Evolutionary conservation across 2,888 invertebrate genomes (phyloP).

Genomic region (Ptychoptera contaminata): DNA sequence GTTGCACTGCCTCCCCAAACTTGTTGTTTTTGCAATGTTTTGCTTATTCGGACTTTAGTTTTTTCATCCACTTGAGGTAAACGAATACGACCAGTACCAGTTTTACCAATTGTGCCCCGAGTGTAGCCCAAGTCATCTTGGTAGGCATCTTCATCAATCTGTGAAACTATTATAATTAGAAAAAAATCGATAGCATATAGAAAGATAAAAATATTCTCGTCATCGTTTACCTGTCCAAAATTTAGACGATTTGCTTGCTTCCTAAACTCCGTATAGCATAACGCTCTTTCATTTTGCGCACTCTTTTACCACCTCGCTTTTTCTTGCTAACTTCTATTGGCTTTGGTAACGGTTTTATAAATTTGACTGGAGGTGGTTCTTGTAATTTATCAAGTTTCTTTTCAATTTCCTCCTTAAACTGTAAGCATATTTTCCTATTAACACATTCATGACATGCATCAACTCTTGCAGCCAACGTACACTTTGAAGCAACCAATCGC

Average conservation of each 20-base stretch:
- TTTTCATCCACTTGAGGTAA: constrained; percentile 95
- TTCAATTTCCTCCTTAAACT: constrained; percentile 79
- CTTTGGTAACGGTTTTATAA: constrained; percentile 87
- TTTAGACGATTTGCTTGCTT: constrained; percentile 97
- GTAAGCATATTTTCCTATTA: constrained; percentile 69
- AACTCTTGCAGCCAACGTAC: constrained; percentile 86
- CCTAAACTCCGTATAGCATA: constrained; percentile 92
- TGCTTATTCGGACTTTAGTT: constrained; percentile 96
- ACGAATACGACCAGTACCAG: constrained; percentile 81
- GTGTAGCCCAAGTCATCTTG: constrained; percentile 97
- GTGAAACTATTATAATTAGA: constrained; percentile 12
- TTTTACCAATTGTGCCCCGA: constrained; percentile 88
- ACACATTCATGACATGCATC: constrained; percentile 88
- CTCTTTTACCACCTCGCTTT: constrained; percentile 90
- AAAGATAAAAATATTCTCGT: constrained; percentile 25
- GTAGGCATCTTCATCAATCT: constrained; percentile 99
- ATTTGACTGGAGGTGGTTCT: constrained; percentile 98
- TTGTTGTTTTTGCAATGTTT: constrained; percentile 89
- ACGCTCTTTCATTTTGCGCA: constrained; percentile 97
- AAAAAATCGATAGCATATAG: constrained; percentile 1
- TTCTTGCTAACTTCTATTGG: constrained; percentile 95
- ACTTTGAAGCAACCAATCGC: constrained; percentile 82
- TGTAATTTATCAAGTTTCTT: constrained; percentile 91
- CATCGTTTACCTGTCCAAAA: constrained; percentile 90
- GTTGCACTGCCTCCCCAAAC: constrained; percentile 82